Conservation (phyloP, 2,797 vertebrate species). For the Coilia nasus region DNA sequence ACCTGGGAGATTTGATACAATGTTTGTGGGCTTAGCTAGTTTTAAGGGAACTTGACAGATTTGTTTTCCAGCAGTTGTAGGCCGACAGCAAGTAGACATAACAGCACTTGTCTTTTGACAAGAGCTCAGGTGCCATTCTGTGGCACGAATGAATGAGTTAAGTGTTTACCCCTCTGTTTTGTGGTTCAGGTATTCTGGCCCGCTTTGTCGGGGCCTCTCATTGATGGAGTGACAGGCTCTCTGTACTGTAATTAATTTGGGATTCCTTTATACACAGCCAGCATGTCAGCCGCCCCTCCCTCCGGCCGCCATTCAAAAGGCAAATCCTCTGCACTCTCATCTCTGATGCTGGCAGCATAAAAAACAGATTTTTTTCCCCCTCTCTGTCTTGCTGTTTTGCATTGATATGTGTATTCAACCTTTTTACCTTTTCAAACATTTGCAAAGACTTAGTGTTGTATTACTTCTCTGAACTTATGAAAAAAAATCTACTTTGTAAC, state of each 20-base stretch:
- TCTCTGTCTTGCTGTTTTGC: slow-evolving; percentile 56
- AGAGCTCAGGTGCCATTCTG: slow-evolving; percentile 63
- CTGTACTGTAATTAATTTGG: slow-evolving; percentile 70
- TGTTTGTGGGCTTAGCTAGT: slow-evolving; percentile 56
- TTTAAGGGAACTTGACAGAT: slow-evolving; percentile 66
- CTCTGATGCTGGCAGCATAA: slow-evolving; percentile 42
- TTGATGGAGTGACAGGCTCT: slow-evolving; percentile 70
- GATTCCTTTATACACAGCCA: slow-evolving; percentile 76
- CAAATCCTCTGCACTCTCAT: slow-evolving; percentile 68
- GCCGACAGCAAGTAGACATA: slow-evolving; percentile 55
- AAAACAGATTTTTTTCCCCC: slow-evolving; percentile 44
- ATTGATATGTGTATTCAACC: slow-evolving; percentile 74
- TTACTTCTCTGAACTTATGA: not conserved
- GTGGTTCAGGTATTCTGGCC: slow-evolving; percentile 66
- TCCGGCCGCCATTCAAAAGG: slow-evolving; percentile 70
- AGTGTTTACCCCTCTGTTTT: slow-evolving; percentile 70
- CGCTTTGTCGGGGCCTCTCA: slow-evolving; percentile 57
- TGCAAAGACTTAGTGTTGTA: not conserved
- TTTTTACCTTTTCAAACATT: slow-evolving; percentile 63
- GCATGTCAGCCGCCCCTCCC: slow-evolving; percentile 67
- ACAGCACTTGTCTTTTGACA: slow-evolving; percentile 69
- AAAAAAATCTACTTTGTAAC: no score
- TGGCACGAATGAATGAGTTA: slow-evolving; percentile 64
- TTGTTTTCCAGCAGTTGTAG: slow-evolving; percentile 60
- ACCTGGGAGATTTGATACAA: slow-evolving; percentile 57